Evolutionary conservation across 2,797 vertebrate species (phyloP), one percentile per base, ranked within the genome.

Genomic region (Semaprochilodus insignis): DNA sequence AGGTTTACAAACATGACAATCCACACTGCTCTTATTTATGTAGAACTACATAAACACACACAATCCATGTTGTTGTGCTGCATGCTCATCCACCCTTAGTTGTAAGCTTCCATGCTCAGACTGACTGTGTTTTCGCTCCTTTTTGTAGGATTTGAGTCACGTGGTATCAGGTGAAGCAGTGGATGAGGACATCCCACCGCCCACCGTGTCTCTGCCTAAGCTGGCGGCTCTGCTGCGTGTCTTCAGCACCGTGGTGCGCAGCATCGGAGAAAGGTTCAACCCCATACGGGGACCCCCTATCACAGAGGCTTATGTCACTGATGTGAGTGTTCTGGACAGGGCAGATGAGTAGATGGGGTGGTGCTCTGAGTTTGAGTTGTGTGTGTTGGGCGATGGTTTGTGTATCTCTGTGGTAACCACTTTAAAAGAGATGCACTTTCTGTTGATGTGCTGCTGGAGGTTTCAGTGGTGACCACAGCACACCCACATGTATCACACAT

Each of bases 191-290:
- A 95, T 99, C 84, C 98, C 98, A 52, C 98, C 97, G 54, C 97
- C 98, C 21, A 97, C 97, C 0, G 97, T 99, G 81, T 99, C 97
- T 0, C 91, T 99, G 77, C 98, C 97, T 15, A 99, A 99, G 75
- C 92, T 99, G 90, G 98, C 98, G 1, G 98, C 98, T 0, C 95
- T 99, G 44, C 95, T 99, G 62, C 94, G 97, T 2, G 98, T 99
- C n/a, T 99, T 99, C 92, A 99, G 97, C 78, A 99, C 98, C 0
- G 98, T 99, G 82, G 98, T 99, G 83, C 97, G 97, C 92, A 99
- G 98, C 92, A 99, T 99, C 0, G 98, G 98, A 74, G 97, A 99
- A 72, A 93, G 98, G 3, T 99, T 99, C 91, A 99, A 95, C 91
- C 97, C 98, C 1, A 93, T 97, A 81, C 91, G 97, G 85, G 98